Conservation (phyloP, 2,888 invertebrate species). For the Volucella bombylans region DNA sequence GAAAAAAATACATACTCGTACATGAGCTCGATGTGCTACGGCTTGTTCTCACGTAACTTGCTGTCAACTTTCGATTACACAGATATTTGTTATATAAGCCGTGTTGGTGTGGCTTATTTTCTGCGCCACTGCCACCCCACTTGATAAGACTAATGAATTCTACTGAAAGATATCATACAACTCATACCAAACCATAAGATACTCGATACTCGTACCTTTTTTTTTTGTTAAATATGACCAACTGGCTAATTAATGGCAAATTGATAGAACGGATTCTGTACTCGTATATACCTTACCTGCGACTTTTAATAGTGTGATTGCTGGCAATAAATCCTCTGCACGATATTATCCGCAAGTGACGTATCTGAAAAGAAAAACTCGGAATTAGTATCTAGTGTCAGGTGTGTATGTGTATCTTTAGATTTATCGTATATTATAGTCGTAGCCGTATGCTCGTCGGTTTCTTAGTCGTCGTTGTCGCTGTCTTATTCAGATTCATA, state of each 20-base stretch:
- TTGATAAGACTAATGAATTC: conserved; percentile 64
- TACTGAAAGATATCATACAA: conserved; percentile 43
- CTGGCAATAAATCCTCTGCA: conserved; percentile 66
- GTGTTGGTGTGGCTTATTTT: conserved; percentile 15
- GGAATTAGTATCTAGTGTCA: conserved; percentile 32
- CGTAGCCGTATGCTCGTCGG: no score
- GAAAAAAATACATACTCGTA: conserved; percentile 13
- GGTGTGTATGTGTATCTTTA: conserved; percentile 25
- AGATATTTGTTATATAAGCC: conserved; percentile 65
- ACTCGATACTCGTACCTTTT: neutral
- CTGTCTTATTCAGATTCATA: conserved; percentile 47
- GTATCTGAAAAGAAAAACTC: conserved; percentile 59
- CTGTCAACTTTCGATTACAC: conserved; percentile 71
- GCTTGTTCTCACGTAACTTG: conserved; percentile 70
- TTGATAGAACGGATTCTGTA: conserved; percentile 66
- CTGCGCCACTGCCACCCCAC: conserved; percentile 21
- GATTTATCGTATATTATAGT: neutral
- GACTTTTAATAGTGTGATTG: conserved; percentile 59
- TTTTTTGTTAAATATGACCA: conserved; percentile 18
- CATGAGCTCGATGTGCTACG: conserved; percentile 43
- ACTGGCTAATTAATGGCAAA: conserved; percentile 69
- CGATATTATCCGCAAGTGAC: conserved; percentile 69
- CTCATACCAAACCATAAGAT: conserved; percentile 37
- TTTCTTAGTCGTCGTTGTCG: no score
- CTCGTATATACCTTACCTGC: conserved; percentile 39